These are phyloP conservation scores for Tiaroga cobitis DNA, from an alignment of 2,797 vertebrate species.

Conservation along the genomic window DNA sequence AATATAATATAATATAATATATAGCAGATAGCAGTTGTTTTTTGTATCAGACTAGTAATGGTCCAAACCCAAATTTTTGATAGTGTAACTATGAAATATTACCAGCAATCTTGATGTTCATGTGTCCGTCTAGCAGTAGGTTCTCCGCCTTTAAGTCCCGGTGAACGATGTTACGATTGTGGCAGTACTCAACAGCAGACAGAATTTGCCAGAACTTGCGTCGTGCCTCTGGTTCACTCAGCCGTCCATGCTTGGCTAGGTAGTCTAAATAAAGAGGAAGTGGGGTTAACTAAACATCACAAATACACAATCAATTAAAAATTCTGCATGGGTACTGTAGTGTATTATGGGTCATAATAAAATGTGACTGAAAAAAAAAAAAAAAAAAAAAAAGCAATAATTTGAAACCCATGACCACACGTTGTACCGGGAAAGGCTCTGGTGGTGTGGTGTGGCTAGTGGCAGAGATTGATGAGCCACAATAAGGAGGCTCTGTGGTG, in stretches of 20 bases:
- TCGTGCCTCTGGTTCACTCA: constrained; percentile 92
- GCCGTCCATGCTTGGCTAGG: constrained; percentile 93
- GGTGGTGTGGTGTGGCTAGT: constrained; percentile 27
- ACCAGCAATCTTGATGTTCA: constrained; percentile 99
- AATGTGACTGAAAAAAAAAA: constrained; percentile 5
- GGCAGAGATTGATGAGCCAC: constrained; percentile 41
- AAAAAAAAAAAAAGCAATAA: constrained; percentile 9
- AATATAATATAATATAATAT: not conserved
- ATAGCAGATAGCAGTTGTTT: not conserved
- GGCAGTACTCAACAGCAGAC: constrained; percentile 95
- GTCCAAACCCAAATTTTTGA: not conserved
- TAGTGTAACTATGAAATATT: constrained; percentile 45
- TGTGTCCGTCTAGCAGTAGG: constrained; percentile 92
- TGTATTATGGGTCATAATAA: constrained; percentile 9
- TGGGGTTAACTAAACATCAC: not conserved
- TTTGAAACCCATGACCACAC: constrained; percentile 11
- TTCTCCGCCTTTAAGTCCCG: constrained; percentile 97
- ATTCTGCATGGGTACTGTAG: constrained; percentile 12
- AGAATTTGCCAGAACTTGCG: constrained; percentile 99
- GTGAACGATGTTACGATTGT: constrained; percentile 92
- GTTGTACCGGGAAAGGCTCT: constrained; percentile 18
- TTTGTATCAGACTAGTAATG: not conserved
- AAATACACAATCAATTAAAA: not conserved
- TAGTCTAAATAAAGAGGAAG: constrained; percentile 80
- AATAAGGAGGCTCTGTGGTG: constrained; percentile 50